A percentile compares a stretch with the other conserved stretches of the same genome.
Evolutionary conservation across 2,797 vertebrate genomes (phyloP).

Genomic region (Xiphophorus birchmanni): DNA sequence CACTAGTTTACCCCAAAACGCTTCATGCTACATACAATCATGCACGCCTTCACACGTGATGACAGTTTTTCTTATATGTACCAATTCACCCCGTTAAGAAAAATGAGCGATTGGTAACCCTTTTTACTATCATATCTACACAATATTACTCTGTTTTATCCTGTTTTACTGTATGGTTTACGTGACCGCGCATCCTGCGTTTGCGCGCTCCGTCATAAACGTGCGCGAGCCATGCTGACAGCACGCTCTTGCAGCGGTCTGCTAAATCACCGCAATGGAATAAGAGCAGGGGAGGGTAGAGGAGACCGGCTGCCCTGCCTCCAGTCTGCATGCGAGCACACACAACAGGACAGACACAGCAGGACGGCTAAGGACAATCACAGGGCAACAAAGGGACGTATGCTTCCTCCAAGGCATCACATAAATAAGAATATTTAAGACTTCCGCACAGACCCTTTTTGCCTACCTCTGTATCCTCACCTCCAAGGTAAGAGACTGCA

Average conservation of each 20-base stretch:
- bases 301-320: constrained; percentile 73
- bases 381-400: constrained; percentile 70
- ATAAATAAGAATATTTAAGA: constrained; percentile 47
- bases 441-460: background rate
- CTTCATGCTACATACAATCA: too few relatives aligned
- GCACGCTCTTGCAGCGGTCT: constrained; percentile 18
- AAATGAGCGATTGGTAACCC: background rate
- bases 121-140: background rate
- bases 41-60: background rate
- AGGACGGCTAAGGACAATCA: constrained; percentile 43
- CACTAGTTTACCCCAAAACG: too few relatives aligned
- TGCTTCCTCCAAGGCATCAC: constrained; percentile 47
- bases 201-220: constrained; percentile 16
- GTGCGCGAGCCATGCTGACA: constrained; percentile 52
- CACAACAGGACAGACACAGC: constrained; percentile 53
- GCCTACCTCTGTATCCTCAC: constrained; percentile 46
- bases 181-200: constrained; percentile 27
- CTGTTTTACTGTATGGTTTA: background rate
- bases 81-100: background rate
- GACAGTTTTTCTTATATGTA: background rate
- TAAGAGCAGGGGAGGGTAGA: constrained; percentile 49
- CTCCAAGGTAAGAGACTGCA: constrained; percentile 61
- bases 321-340: constrained; percentile 55
- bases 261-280: constrained; percentile 71
- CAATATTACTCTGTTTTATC: background rate